Evolutionary conservation across 2,113 vertebrate species (phyloP).

Genomic region (Platysternon megacephalum): DNA sequence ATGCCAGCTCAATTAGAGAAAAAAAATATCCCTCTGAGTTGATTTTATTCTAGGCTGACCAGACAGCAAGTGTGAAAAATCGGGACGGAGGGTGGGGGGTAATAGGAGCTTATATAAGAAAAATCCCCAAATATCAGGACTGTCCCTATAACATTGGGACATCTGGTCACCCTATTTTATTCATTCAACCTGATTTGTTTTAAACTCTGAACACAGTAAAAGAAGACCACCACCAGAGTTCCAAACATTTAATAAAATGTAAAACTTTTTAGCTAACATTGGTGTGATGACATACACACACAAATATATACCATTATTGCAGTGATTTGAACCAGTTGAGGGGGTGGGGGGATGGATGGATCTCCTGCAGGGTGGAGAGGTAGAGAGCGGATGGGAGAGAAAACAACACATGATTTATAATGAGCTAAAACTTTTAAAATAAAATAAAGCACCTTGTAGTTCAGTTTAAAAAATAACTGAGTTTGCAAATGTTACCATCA

Average conservation of each 20-base stretch:
- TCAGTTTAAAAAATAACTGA: background rate
- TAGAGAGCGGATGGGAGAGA: accelerated
- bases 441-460: background rate
- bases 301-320: background rate
- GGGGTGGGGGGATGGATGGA: background rate
- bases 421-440: background rate
- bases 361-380: background rate
- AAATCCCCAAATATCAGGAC: no score
- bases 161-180: background rate
- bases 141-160: no score
- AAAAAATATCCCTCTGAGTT: background rate
- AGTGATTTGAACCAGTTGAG: background rate
- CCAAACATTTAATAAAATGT: background rate
- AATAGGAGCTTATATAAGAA: no score
- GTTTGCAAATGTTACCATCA: background rate
- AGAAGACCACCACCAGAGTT: background rate
- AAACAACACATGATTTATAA: accelerated
- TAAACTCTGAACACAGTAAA: background rate
- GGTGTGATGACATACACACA: background rate
- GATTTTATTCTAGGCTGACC: background rate
- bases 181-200: background rate
- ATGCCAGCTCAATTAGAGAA: background rate
- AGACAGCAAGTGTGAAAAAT: no score
- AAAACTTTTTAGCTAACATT: background rate
- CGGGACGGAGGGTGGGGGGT: no score